A percentile compares a stretch with the other conserved stretches of the same genome.
phyloP scores from a whole-genome alignment of 2,888 invertebrate species.

The Panorpa germanica region DNA sequence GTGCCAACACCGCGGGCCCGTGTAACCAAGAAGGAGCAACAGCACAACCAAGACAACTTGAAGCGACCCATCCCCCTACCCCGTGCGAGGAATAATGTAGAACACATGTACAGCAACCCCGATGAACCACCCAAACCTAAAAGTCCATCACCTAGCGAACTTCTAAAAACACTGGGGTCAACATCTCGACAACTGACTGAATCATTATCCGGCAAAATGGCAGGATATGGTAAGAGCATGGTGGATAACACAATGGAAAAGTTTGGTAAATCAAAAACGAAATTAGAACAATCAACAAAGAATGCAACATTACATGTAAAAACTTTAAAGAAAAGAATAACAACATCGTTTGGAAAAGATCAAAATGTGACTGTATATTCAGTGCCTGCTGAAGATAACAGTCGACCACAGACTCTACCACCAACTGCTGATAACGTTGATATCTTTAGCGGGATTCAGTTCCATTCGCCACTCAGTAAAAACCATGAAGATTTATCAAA shows the following conservation, averaged over 20 bases:
- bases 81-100: too few relatives aligned
- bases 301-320: slow-evolving; percentile 14
- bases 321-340: slow-evolving; percentile 18
- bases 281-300: slow-evolving; percentile 19
- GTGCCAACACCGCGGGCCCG: too few relatives aligned
- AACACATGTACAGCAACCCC: too few relatives aligned
- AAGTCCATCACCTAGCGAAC: too few relatives aligned
- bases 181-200: slow-evolving; percentile 23
- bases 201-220: slow-evolving; percentile 23
- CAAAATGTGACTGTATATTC: slow-evolving; percentile 1
- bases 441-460: slow-evolving; percentile 22
- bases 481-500: too few relatives aligned
- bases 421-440: slow-evolving; percentile 21
- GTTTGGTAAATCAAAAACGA: slow-evolving; percentile 20
- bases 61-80: too few relatives aligned
- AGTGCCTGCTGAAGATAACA: slow-evolving; percentile 15
- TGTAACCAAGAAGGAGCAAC: too few relatives aligned
- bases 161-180: slow-evolving; percentile 21
- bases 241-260: slow-evolving; percentile 22
- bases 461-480: slow-evolving; percentile 23
- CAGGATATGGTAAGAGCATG: slow-evolving; percentile 20
- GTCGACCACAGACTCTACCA: slow-evolving; percentile 22
- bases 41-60: too few relatives aligned
- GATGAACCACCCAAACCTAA: too few relatives aligned
- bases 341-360: slow-evolving; percentile 14